A percentile compares a stretch with the other conserved stretches of the same genome.
Conservation (phyloP, 1,140 invertebrate species). For the Adoxophyes honmai region DNA sequence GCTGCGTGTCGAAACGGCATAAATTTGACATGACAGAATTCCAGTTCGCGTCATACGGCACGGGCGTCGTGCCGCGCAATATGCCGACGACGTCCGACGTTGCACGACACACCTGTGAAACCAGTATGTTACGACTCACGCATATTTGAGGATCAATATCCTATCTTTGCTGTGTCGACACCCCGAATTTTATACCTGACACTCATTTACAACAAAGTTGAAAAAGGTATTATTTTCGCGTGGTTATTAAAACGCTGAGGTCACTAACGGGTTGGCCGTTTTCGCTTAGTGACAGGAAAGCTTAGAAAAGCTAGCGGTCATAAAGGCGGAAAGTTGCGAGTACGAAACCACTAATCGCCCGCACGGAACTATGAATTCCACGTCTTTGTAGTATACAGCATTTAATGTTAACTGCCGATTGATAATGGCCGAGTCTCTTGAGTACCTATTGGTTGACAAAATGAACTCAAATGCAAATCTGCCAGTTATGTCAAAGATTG, state of each 20-base stretch:
- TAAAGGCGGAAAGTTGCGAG: conserved; percentile 2
- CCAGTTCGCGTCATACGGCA: conserved; percentile 6
- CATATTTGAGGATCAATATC: neutral
- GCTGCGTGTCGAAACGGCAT: conserved; percentile 25
- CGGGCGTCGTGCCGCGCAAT: neutral
- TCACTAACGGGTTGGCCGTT: too few species aligned
- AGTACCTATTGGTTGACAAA: too few species aligned
- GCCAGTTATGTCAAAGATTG: too few species aligned
- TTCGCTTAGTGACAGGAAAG: neutral
- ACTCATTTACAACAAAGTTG: neutral
- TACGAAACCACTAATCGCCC: conserved; percentile 6
- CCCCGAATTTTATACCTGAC: too few species aligned
- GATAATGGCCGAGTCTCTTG: too few species aligned
- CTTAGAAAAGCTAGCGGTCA: conserved; percentile 1
- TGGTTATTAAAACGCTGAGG: too few species aligned
- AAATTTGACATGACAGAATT: conserved; percentile 26
- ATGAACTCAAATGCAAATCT: too few species aligned
- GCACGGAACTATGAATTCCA: neutral
- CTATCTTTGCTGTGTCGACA: neutral
- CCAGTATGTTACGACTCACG: neutral
- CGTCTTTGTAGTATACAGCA: neutral
- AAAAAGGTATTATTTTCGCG: neutral
- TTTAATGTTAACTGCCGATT: neutral
- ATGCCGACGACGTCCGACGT: conserved; percentile 3
- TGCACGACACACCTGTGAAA: conserved; percentile 2